Evolutionary conservation across 1,140 invertebrate genomes (phyloP).

Genomic region (Cyphomyrmex costatus): DNA sequence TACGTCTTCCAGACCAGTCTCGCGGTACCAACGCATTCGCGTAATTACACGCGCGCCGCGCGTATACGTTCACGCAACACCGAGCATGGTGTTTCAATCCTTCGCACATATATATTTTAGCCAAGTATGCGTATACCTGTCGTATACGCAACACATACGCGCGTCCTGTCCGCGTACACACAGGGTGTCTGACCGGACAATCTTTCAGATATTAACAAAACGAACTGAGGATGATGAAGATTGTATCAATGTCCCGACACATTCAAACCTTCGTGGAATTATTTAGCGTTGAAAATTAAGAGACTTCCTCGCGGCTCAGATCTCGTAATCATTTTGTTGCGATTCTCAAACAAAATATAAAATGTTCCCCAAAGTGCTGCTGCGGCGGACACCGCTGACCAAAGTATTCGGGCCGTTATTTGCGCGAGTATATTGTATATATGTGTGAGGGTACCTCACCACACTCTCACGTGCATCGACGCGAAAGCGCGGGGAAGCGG

Average conservation of each 20-base stretch:
- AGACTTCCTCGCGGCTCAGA: not conserved
- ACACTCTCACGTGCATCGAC: slow-evolving; percentile 17
- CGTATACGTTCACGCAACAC: slow-evolving; percentile 34
- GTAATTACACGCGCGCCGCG: slow-evolving; percentile 61
- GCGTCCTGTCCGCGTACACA: not conserved
- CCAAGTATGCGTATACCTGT: not conserved
- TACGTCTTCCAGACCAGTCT: slow-evolving; percentile 56
- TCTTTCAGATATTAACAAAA: slow-evolving; percentile 41
- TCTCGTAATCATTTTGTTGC: not conserved
- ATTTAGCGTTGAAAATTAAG: slow-evolving; percentile 25
- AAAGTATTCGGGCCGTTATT: not conserved
- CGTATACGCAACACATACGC: not conserved
- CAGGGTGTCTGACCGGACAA: slow-evolving; percentile 33
- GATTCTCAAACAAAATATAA: slow-evolving; percentile 14
- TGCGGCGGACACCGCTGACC: not conserved
- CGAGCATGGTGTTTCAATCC: slow-evolving; percentile 34
- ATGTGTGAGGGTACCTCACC: not conserved
- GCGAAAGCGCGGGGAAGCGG: slow-evolving; percentile 27
- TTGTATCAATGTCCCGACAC: slow-evolving; percentile 24
- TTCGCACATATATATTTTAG: slow-evolving; percentile 8
- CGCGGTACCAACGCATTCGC: slow-evolving; percentile 60
- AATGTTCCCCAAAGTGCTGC: not conserved
- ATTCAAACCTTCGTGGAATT: slow-evolving; percentile 12
- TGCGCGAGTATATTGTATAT: not conserved
- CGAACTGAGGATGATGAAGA: slow-evolving; percentile 37